Percentiles rank a stretch among this genome's conserved stretches.
These are phyloP conservation scores for Mylabris sibirica DNA, from an alignment of 2,888 invertebrate genomes.

Conservation along the genomic window DNA sequence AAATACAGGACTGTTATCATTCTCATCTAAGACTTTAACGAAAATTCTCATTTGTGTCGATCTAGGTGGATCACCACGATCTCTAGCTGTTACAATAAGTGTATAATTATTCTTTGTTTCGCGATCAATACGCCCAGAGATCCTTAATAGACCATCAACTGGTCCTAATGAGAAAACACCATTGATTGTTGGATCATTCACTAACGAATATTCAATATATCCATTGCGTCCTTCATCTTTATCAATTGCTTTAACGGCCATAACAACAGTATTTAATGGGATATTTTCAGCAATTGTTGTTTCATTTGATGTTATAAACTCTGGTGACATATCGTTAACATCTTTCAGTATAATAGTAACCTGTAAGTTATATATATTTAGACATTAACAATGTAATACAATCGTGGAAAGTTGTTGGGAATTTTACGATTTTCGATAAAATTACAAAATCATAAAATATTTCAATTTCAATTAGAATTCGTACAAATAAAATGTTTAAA, in stretches of 20 bases:
- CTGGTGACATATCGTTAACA: slow-evolving; percentile 91
- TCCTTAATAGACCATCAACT: slow-evolving; percentile 85
- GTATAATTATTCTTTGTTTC: slow-evolving; percentile 79
- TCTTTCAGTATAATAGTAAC: slow-evolving; percentile 88
- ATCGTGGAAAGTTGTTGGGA: slow-evolving; percentile 2
- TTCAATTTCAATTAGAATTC: neutral
- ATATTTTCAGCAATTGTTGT: slow-evolving; percentile 86
- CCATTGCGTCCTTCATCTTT: slow-evolving; percentile 92
- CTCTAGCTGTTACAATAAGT: slow-evolving; percentile 81
- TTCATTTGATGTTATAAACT: slow-evolving; percentile 81
- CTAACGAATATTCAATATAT: slow-evolving; percentile 82
- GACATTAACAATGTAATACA: slow-evolving; percentile 17
- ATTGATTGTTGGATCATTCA: slow-evolving; percentile 70
- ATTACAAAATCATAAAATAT: slow-evolving; percentile 7
- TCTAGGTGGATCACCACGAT: slow-evolving; percentile 85
- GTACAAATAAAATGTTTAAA: too few relatives aligned
- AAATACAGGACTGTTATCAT: slow-evolving; percentile 89
- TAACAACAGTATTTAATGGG: slow-evolving; percentile 84
- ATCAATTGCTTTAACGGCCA: slow-evolving; percentile 88
- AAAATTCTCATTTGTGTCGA: slow-evolving; percentile 73
- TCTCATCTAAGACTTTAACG: slow-evolving; percentile 84
- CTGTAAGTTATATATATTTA: slow-evolving; percentile 62
- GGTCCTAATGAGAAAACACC: slow-evolving; percentile 82
- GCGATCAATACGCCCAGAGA: slow-evolving; percentile 86
- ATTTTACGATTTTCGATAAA: slow-evolving; percentile 6